Conservation (phyloP, 2,888 invertebrate species). For the Raillietiella orientalis region DNA sequence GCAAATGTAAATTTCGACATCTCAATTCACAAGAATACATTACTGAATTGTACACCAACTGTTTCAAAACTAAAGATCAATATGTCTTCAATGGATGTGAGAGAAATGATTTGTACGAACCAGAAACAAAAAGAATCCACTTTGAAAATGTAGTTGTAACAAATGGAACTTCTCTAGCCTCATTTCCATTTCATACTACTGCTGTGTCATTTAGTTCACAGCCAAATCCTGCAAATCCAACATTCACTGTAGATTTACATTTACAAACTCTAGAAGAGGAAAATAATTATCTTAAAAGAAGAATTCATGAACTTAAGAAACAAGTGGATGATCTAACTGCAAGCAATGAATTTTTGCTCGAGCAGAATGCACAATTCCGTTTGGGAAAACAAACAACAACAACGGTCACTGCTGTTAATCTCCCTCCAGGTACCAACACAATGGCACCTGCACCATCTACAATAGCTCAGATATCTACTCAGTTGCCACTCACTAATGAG, state of each 20-base stretch:
- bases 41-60: slow-evolving; percentile 6
- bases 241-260: no score
- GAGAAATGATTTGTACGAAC: slow-evolving; percentile 4
- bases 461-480: slow-evolving; percentile 15
- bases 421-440: slow-evolving; percentile 14
- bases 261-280: slow-evolving; percentile 23
- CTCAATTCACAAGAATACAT: slow-evolving; percentile 8
- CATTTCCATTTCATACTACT: no score
- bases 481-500: slow-evolving; percentile 11
- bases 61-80: not conserved
- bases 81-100: slow-evolving; percentile 1
- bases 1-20: slow-evolving; percentile 18
- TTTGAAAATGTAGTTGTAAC: slow-evolving; percentile 7
- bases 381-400: slow-evolving; percentile 21
- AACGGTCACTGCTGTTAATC: slow-evolving; percentile 18
- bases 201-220: no score
- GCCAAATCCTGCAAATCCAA: no score
- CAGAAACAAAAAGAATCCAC: slow-evolving; percentile 9
- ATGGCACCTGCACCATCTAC: slow-evolving; percentile 14
- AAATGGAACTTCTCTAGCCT: not conserved
- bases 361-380: slow-evolving; percentile 36
- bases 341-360: slow-evolving; percentile 40
- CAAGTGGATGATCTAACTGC: slow-evolving; percentile 33
- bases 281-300: slow-evolving; percentile 26
- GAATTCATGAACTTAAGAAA: slow-evolving; percentile 31